Conservation (phyloP, 1,140 invertebrate genomes). For the Leptoteleia sp. region DNA sequence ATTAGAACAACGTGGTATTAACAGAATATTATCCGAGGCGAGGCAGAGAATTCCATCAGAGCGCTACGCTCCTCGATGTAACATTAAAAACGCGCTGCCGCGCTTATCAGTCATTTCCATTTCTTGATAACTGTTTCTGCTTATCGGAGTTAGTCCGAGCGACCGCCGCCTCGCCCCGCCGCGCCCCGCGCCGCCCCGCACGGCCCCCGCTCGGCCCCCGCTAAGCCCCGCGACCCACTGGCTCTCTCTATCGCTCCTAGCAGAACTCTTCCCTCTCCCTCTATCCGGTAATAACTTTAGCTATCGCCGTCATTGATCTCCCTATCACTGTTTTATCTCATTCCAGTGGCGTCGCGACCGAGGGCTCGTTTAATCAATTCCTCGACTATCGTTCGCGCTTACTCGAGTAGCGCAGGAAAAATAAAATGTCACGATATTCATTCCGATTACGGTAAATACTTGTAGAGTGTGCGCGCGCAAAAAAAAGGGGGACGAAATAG, state of each 20-base stretch:
- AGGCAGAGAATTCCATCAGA: constrained; percentile 58
- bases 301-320: constrained; percentile 81
- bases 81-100: constrained; percentile 69
- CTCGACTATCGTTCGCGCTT: constrained; percentile 61
- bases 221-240: constrained; percentile 8
- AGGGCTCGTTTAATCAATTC: constrained; percentile 69
- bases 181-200: neutral
- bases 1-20: constrained; percentile 63
- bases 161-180: constrained; percentile 57
- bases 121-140: constrained; percentile 81
- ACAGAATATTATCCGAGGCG: constrained; percentile 64
- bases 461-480: constrained; percentile 27
- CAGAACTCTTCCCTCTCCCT: constrained; percentile 72
- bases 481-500: constrained; percentile 1
- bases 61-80: constrained; percentile 53
- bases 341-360: constrained; percentile 77
- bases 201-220: constrained; percentile 56
- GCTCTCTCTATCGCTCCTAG: constrained; percentile 60
- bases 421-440: constrained; percentile 61
- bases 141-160: constrained; percentile 77
- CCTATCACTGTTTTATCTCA: constrained; percentile 81
- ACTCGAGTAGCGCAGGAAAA: constrained; percentile 55
- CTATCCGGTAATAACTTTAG: constrained; percentile 82
- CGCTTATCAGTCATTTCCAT: constrained; percentile 81
- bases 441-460: constrained; percentile 57